Evolutionary conservation across 2,797 vertebrate species (phyloP), one percentile per base, ranked within the genome.

Genomic region (Lemur catta): DNA sequence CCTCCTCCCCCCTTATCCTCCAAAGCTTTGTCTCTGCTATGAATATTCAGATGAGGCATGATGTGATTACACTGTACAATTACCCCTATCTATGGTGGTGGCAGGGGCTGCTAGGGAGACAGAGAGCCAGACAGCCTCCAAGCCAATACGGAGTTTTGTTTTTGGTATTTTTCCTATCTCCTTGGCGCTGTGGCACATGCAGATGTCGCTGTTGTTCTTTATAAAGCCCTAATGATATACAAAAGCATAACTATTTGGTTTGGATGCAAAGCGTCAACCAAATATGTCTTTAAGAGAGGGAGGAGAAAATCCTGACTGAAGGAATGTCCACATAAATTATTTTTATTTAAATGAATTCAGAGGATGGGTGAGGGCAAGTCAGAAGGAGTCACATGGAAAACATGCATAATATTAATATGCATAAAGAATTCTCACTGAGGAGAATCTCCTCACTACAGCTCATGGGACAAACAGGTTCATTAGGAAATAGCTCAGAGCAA

Each of bases 191-290:
- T 98, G 98, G 99, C 98, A 99, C 99, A 99, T 99, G 99, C 99
- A 99, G 99, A 99, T 99, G 99, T 99, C 99, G 99, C 99, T 99
- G 99, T 99, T 99, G 99, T 99, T 99, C 99, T 99, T 99, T 99
- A 99, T 99, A 99, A 99, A 99, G 98, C 98, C 98, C 96, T 98
- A 98, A 99, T 98, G 98, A 99, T 98, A 99, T 98, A 98, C 98
- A 94, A 98, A 99, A 98, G 97, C 98, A 98, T 99, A 99, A 98
- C 15, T 97, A 99, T 96, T 98, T 96, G 97, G 98, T 98, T 98
- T 98, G 97, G 98, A 98, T 87, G 96, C 97, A 97, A 86, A 97
- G 97, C 98, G 98, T 98, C 98, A 96, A 97, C 0, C 38, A 98
- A 98, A 98, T 98, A 98, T 96, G 97, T 97, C 96, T 97, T 98